phyloP scores from a whole-genome alignment of 2,797 vertebrate genomes.

The Chrosomus eos region DNA sequence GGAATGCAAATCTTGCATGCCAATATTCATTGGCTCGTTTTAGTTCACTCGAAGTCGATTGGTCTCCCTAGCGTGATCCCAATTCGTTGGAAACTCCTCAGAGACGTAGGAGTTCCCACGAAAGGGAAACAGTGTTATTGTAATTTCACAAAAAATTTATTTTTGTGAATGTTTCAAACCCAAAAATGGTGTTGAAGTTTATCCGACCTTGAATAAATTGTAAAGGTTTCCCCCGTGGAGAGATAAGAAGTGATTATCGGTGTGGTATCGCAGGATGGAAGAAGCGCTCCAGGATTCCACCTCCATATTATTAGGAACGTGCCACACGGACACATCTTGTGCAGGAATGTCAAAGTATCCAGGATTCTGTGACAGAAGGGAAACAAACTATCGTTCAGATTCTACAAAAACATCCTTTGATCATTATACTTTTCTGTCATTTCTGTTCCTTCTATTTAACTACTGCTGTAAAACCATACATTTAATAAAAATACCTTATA shows the following conservation, averaged over 20 bases:
- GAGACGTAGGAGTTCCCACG: too few relatives aligned
- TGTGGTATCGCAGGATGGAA: constrained; percentile 63
- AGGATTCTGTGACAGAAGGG: constrained; percentile 42
- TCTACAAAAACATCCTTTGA: background rate
- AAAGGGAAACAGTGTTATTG: too few relatives aligned
- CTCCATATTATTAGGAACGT: constrained; percentile 64
- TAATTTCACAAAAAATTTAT: background rate
- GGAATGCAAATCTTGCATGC: too few relatives aligned
- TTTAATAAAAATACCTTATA: too few relatives aligned
- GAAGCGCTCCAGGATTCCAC: constrained; percentile 50
- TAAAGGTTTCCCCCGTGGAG: constrained; percentile 39
- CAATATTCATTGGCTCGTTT: too few relatives aligned
- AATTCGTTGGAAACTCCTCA: too few relatives aligned
- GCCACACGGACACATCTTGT: constrained; percentile 68
- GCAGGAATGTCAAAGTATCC: constrained; percentile 60
- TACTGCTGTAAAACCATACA: too few relatives aligned
- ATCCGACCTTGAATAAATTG: constrained; percentile 42
- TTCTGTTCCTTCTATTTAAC: too few relatives aligned
- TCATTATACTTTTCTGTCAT: too few relatives aligned
- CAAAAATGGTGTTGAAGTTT: background rate
- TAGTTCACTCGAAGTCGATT: too few relatives aligned
- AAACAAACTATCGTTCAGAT: background rate
- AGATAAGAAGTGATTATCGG: constrained; percentile 23
- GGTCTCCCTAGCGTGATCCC: too few relatives aligned
- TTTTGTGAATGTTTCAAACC: background rate